Base-by-base conservation (phyloP, 2,113 vertebrate genomes). In the Pagrus major region DNA sequence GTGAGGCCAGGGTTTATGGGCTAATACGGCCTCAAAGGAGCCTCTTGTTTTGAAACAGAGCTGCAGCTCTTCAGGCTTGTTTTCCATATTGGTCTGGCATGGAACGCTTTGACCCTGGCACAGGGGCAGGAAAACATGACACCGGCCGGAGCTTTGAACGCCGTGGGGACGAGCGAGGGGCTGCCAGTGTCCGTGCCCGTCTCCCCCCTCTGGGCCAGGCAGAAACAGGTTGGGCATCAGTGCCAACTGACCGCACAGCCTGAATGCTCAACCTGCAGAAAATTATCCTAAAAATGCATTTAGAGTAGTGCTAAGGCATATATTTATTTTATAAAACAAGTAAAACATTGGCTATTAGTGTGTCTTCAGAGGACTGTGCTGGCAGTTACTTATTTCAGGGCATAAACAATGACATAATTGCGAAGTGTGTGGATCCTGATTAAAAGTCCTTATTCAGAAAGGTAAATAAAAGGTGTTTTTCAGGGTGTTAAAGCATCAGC, bases 1-100 rank as follows among this genome's bases (percentile, higher is more conserved):
- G 91, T 93, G 93, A 94, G 91, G 88, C 88, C 90, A 83, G 84
- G 89, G 92, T 92, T 91, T 93, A 86, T 83, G 87, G 89, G 84
- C 84, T 91, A 88, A 88, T 72, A 61, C 18, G 33, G 76, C 85
- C 92, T 93, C 88, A 89, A 91, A 92, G 86, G 88, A 92, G 90
- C 79, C 76, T 92, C 88, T 94, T 93, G 92, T 92, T 93, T 88
- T 86, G 69, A 88, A 87, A 89, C 89, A 90, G 87, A 80, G 87
- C 89, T 85, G 85, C 80, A 86, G 85, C 89, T 91, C 91, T 91
- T 94, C 86, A 85, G 83, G 76, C 86, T 88, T 88, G 81, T 89
- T 91, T 91, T 91, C 88, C 88, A 86, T 88, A 78, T 89, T 90
- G 88, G 82, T 87, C 85, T 91, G 90, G 89, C 85, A 29, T 86